A percentile compares a stretch with the other conserved stretches of the same genome.
Conservation (phyloP, 2,113 vertebrate species). For the Platanista minor region DNA sequence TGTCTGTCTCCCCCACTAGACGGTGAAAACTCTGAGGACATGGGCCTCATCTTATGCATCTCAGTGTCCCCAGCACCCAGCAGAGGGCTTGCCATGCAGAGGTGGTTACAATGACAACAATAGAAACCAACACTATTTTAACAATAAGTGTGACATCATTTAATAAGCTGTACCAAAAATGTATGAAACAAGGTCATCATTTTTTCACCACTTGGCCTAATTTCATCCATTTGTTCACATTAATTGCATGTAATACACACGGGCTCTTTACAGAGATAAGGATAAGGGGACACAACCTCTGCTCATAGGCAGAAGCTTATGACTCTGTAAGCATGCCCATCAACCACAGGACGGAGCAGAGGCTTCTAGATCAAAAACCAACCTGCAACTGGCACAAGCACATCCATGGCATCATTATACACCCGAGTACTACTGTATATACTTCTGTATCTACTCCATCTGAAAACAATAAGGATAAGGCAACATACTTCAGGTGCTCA, state of each 20-base stretch:
- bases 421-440: accelerated
- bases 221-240: not conserved
- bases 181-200: not conserved
- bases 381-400: accelerated
- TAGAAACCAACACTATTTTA: not conserved
- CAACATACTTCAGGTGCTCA: too few species aligned
- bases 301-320: not conserved
- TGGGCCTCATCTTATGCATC: accelerated
- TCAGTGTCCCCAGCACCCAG: not conserved
- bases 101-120: too few species aligned
- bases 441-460: accelerated
- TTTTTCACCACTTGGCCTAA: too few species aligned
- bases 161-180: accelerated
- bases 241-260: accelerated
- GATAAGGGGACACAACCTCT: not conserved
- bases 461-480: not conserved
- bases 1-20: not conserved
- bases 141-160: too few species aligned
- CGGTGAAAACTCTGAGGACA: accelerated
- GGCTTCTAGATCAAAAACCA: not conserved
- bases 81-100: not conserved
- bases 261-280: not conserved
- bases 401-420: not conserved
- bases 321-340: accelerated
- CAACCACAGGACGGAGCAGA: accelerated